Evolutionary conservation across 2,888 invertebrate species (phyloP).

Genomic region (Silvanus unidentatus): DNA sequence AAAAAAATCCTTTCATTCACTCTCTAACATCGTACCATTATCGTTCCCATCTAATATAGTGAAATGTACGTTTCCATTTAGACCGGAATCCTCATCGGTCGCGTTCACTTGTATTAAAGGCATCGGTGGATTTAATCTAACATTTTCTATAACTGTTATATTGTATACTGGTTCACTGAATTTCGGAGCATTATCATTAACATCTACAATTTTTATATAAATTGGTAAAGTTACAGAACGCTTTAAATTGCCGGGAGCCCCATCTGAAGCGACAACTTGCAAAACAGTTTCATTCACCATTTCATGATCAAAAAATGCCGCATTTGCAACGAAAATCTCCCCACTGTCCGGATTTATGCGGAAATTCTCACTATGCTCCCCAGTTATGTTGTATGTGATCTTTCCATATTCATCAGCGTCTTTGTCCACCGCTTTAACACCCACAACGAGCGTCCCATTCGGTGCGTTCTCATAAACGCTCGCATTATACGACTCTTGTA

Average conservation of each 20-base stretch:
- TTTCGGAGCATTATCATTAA: slow-evolving; percentile 83
- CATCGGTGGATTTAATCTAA: slow-evolving; percentile 72
- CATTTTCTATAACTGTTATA: slow-evolving; percentile 77
- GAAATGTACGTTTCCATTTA: slow-evolving; percentile 72
- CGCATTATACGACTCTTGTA: slow-evolving; percentile 61
- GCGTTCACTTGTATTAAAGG: slow-evolving; percentile 78
- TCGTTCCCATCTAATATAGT: slow-evolving; percentile 64
- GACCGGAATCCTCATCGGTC: slow-evolving; percentile 72
- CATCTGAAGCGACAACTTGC: slow-evolving; percentile 75
- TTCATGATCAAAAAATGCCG: slow-evolving; percentile 74
- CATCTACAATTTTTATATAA: slow-evolving; percentile 69
- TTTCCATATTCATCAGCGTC: slow-evolving; percentile 76
- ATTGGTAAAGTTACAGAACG: slow-evolving; percentile 73
- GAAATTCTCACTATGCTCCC: slow-evolving; percentile 69
- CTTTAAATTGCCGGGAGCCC: slow-evolving; percentile 63
- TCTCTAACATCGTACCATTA: slow-evolving; percentile 43
- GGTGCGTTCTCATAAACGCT: slow-evolving; percentile 71
- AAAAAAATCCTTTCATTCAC: neutral
- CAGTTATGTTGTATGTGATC: slow-evolving; percentile 70
- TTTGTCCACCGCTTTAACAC: slow-evolving; percentile 69
- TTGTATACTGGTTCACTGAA: slow-evolving; percentile 74
- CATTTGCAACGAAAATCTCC: slow-evolving; percentile 66
- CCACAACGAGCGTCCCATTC: slow-evolving; percentile 64
- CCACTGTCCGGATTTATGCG: slow-evolving; percentile 66
- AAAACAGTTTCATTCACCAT: slow-evolving; percentile 62